phyloP scores from a whole-genome alignment of 2,797 vertebrate species.

The Pseudomugil gertrudae region DNA sequence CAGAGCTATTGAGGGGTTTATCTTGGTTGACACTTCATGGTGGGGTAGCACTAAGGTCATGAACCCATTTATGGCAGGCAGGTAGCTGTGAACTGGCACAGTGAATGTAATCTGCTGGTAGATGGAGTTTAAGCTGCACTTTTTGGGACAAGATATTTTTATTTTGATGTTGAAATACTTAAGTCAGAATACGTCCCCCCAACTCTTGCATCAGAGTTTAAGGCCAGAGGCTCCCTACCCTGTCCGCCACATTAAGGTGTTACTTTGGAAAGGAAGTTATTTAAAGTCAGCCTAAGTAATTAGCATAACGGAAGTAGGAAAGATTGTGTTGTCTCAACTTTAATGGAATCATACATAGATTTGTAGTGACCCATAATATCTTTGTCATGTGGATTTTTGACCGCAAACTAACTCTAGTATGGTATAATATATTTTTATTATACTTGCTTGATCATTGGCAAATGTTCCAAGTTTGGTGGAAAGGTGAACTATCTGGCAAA shows the following conservation, averaged over 20 bases:
- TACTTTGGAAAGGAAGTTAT: not conserved
- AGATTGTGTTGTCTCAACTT: not conserved
- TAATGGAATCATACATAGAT: not conserved
- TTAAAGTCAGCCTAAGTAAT: not conserved
- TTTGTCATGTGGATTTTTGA: not conserved
- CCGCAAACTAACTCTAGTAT: not conserved
- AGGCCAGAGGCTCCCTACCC: not conserved
- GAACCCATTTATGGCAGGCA: slow-evolving; percentile 62
- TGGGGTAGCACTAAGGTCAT: slow-evolving; percentile 46
- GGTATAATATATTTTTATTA: not conserved
- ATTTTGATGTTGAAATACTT: not conserved
- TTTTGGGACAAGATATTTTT: not conserved
- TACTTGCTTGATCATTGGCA: not conserved
- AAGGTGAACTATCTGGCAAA: not conserved
- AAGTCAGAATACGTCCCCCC: not conserved
- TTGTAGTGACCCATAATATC: not conserved
- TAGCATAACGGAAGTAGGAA: not conserved
- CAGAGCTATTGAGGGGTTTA: slow-evolving; percentile 32
- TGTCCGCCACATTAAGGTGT: not conserved
- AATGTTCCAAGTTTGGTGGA: not conserved
- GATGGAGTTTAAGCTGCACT: not conserved
- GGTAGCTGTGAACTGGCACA: slow-evolving; percentile 43
- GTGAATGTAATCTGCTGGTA: slow-evolving; percentile 23
- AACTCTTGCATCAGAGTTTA: not conserved
- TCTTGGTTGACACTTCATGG: slow-evolving; percentile 35